phyloP scores from a whole-genome alignment of 2,113 vertebrate genomes.

The Paradisaea rubra region DNA sequence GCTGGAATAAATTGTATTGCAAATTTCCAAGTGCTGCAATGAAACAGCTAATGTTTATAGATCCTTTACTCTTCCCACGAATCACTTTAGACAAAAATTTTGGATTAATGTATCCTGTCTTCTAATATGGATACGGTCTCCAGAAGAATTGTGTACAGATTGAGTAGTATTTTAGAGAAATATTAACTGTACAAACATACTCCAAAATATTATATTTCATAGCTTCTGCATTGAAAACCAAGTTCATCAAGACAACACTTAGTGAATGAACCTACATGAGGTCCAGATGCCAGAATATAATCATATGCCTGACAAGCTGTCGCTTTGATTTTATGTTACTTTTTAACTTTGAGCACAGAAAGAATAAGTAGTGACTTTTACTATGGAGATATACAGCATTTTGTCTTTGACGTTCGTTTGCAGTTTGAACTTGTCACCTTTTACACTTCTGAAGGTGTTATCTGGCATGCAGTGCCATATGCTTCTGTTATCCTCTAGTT shows the following conservation, averaged over 20 bases:
- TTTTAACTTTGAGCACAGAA: neutral
- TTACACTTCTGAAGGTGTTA: neutral
- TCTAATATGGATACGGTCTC: neutral
- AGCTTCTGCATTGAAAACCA: neutral
- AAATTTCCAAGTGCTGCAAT: neutral
- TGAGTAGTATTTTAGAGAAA: neutral
- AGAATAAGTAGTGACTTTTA: neutral
- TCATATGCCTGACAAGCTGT: neutral
- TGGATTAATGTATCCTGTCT: neutral
- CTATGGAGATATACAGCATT: neutral
- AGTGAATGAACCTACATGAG: neutral
- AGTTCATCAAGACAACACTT: neutral
- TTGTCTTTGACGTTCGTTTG: neutral
- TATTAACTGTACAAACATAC: neutral
- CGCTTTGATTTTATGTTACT: neutral
- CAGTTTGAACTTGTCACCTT: conserved; percentile 2
- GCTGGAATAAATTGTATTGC: neutral
- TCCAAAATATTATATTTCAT: neutral
- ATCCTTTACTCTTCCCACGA: neutral
- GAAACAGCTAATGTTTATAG: neutral
- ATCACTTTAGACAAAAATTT: conserved; percentile 1
- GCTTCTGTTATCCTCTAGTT: neutral
- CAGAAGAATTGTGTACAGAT: neutral
- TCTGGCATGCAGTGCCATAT: neutral
- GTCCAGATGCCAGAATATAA: neutral